Evolutionary conservation across 2,113 vertebrate species (phyloP).

Genomic region (Pitta sordida): DNA sequence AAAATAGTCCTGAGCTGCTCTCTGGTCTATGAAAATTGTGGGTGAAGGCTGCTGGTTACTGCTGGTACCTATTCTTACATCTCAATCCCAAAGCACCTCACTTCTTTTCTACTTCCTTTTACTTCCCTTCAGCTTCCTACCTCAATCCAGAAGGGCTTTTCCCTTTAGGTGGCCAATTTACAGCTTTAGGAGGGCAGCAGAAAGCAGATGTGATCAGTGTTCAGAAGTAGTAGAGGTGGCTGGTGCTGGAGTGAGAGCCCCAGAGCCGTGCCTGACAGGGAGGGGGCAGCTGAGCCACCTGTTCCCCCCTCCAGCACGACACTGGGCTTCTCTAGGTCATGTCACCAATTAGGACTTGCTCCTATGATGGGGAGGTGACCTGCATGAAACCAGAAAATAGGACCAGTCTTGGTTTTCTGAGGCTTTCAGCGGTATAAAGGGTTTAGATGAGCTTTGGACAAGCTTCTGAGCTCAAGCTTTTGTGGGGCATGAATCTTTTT

Average conservation of each 20-base stretch:
- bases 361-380: not conserved
- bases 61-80: not conserved
- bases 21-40: not conserved
- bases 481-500: slow-evolving; percentile 38
- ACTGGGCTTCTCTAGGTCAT: not conserved
- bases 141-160: accelerated
- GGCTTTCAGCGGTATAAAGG: slow-evolving; percentile 18
- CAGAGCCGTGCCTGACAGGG: not conserved
- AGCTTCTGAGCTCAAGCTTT: slow-evolving; percentile 33
- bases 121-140: not conserved
- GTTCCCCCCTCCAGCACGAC: accelerated
- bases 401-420: not conserved
- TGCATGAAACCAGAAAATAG: not conserved
- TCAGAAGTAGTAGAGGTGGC: not conserved
- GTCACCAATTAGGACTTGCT: not conserved
- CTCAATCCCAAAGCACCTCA: not conserved
- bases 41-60: not conserved
- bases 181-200: not conserved
- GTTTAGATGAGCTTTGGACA: slow-evolving; percentile 37
- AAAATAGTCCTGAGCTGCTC: not conserved
- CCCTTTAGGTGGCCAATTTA: no score
- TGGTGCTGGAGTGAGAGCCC: not conserved
- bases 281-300: not conserved
- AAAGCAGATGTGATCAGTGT: accelerated
- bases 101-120: not conserved